A percentile compares a stretch with the other conserved stretches of the same genome.
phyloP scores from a whole-genome alignment of 1,140 invertebrate species.

The Diploscapter pachys region DNA sequence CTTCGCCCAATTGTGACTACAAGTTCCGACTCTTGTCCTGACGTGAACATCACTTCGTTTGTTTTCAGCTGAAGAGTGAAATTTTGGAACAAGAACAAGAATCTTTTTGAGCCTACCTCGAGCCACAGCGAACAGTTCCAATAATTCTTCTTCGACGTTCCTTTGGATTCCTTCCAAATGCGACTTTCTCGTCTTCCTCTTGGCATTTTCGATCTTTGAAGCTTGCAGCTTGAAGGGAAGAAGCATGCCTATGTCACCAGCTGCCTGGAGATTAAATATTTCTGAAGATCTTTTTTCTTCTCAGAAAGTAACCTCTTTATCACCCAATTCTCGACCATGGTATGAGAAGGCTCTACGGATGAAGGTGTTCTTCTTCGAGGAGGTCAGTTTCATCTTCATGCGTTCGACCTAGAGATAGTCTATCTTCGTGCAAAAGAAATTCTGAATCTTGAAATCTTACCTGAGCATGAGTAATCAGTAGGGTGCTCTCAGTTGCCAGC shows the following conservation, averaged over 20 bases:
- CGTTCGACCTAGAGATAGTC: too few relatives aligned
- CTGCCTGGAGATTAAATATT: conserved; percentile 7
- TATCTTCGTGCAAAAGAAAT: background rate
- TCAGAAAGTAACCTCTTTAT: too few relatives aligned
- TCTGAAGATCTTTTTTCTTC: background rate
- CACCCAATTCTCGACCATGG: conserved; percentile 15
- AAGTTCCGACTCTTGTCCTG: too few relatives aligned
- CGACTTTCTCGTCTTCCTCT: conserved; percentile 16
- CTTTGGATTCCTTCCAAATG: conserved; percentile 13
- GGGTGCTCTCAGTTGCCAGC: too few relatives aligned
- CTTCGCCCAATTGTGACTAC: too few relatives aligned
- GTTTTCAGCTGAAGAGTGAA: too few relatives aligned
- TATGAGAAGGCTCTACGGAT: conserved; percentile 14
- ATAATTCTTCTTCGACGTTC: conserved; percentile 28
- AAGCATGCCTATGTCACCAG: conserved; percentile 17
- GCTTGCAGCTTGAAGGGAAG: conserved; percentile 30
- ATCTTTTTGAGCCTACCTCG: too few relatives aligned
- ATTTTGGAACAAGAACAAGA: too few relatives aligned
- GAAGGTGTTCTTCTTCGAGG: too few relatives aligned
- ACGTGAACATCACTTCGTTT: too few relatives aligned
- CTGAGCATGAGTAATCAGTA: background rate
- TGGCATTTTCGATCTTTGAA: conserved; percentile 23
- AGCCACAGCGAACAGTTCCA: conserved; percentile 1
- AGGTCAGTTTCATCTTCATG: too few relatives aligned
- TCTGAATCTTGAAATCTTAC: background rate